These are phyloP conservation scores for Alloscopus bannaensis DNA, from an alignment of 2,888 invertebrate genomes.

Conservation along the genomic window DNA sequence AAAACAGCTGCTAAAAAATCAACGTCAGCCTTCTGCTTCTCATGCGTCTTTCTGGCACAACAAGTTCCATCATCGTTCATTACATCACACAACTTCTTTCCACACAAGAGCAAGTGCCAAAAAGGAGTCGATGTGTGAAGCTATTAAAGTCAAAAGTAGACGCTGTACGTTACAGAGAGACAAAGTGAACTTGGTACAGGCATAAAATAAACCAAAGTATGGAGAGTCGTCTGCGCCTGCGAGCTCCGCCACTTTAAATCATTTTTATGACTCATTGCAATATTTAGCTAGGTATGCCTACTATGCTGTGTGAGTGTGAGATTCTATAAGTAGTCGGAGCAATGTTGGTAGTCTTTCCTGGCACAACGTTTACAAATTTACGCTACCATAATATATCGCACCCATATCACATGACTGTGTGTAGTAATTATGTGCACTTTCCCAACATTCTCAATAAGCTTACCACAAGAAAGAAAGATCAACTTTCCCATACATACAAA, in stretches of 20 bases:
- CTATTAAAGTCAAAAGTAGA: too few species aligned
- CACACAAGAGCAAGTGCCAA: too few species aligned
- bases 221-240: too few species aligned
- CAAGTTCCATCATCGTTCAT: not conserved
- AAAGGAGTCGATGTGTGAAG: too few species aligned
- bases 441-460: too few species aligned
- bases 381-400: not conserved
- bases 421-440: too few species aligned
- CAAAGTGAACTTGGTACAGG: too few species aligned
- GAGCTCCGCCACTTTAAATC: constrained; percentile 5
- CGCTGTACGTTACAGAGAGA: too few species aligned
- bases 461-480: too few species aligned
- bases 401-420: too few species aligned
- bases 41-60: not conserved
- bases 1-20: constrained; percentile 25
- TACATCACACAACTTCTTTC: constrained; percentile 4
- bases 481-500: too few species aligned
- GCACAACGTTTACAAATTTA: not conserved
- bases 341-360: constrained; percentile 13
- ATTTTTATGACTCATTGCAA: constrained; percentile 39
- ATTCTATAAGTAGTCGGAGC: not conserved
- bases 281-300: not conserved
- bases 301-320: not conserved
- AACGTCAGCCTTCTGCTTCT: not conserved
- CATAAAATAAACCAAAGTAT: too few species aligned